Percentiles rank a stretch among this genome's conserved stretches.
Conservation (phyloP, 2,797 vertebrate species). For the Ctenopoma kingsleyae region DNA sequence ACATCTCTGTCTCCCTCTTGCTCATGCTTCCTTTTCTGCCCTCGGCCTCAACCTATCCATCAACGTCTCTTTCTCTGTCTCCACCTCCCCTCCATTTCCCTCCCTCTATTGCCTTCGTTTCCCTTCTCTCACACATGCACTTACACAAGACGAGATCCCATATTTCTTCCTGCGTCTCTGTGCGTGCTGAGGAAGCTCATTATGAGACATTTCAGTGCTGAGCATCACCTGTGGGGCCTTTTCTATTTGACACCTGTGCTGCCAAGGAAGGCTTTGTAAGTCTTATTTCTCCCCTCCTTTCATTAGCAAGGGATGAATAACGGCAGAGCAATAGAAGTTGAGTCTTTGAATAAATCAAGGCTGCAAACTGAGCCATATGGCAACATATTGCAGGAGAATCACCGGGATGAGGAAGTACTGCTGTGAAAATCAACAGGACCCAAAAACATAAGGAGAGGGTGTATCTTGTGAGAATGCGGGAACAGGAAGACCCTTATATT, state of each 20-base stretch:
- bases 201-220: slow-evolving; percentile 57
- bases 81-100: slow-evolving; percentile 20
- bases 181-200: slow-evolving; percentile 56
- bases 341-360: slow-evolving; percentile 58
- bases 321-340: slow-evolving; percentile 16
- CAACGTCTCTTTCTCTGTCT: slow-evolving; percentile 46
- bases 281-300: slow-evolving; percentile 41
- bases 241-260: slow-evolving; percentile 54
- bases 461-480: slow-evolving; percentile 11
- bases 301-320: slow-evolving; percentile 58
- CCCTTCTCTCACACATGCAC: slow-evolving; percentile 1
- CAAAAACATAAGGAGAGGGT: slow-evolving; percentile 34
- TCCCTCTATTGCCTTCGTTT: slow-evolving; percentile 24
- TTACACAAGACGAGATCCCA: slow-evolving; percentile 23
- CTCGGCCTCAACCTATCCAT: slow-evolving; percentile 54
- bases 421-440: slow-evolving; percentile 48
- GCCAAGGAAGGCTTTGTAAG: slow-evolving; percentile 32
- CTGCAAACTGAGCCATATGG: slow-evolving; percentile 56
- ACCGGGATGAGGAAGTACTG: slow-evolving; percentile 37
- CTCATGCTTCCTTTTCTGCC: slow-evolving; percentile 54
- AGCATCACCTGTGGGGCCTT: slow-evolving; percentile 63
- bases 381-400: slow-evolving; percentile 30
- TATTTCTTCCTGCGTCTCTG: slow-evolving; percentile 30
- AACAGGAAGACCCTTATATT: slow-evolving; percentile 20
- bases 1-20: slow-evolving; percentile 62